These are phyloP conservation scores for Gisinianus flammeolus DNA, from an alignment of 2,888 invertebrate species.

Conservation along the genomic window DNA sequence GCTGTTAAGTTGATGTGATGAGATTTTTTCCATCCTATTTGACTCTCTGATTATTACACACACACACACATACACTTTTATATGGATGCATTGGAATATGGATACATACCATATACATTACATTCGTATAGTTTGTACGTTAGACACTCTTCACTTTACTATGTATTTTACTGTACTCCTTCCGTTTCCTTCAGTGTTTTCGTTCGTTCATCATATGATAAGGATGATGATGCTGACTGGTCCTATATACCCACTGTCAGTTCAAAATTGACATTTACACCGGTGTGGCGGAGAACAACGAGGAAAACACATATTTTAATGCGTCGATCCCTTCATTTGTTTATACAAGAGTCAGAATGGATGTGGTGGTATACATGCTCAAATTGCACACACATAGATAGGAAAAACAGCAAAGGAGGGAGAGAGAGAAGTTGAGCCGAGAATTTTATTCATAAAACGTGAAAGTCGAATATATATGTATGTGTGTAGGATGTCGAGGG, in stretches of 20 bases:
- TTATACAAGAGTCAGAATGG: constrained; percentile 25
- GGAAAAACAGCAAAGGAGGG: constrained; percentile 8
- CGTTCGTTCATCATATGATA: not conserved
- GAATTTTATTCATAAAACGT: constrained; percentile 21
- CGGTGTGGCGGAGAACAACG: constrained; percentile 1
- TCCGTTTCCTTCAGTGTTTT: constrained; percentile 24
- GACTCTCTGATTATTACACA: too few relatives aligned
- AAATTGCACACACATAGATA: not conserved
- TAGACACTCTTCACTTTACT: not conserved
- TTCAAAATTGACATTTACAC: constrained; percentile 33
- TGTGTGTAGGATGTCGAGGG: constrained; percentile 10
- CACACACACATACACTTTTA: too few relatives aligned
- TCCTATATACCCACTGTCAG: constrained; percentile 18
- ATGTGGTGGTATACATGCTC: not conserved
- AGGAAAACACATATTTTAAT: constrained; percentile 36
- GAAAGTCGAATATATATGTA: constrained; percentile 15
- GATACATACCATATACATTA: too few relatives aligned
- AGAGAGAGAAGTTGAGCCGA: not conserved
- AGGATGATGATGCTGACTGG: too few relatives aligned
- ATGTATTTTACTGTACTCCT: constrained; percentile 6
- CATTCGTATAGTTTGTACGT: too few relatives aligned
- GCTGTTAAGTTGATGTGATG: constrained; percentile 38
- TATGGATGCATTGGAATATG: too few relatives aligned
- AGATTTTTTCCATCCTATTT: constrained; percentile 18
- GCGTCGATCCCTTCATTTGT: constrained; percentile 33